Percentiles rank a stretch among this genome's conserved stretches.
Evolutionary conservation across 2,797 vertebrate species (phyloP).

Genomic region (Melanitta fusca): DNA sequence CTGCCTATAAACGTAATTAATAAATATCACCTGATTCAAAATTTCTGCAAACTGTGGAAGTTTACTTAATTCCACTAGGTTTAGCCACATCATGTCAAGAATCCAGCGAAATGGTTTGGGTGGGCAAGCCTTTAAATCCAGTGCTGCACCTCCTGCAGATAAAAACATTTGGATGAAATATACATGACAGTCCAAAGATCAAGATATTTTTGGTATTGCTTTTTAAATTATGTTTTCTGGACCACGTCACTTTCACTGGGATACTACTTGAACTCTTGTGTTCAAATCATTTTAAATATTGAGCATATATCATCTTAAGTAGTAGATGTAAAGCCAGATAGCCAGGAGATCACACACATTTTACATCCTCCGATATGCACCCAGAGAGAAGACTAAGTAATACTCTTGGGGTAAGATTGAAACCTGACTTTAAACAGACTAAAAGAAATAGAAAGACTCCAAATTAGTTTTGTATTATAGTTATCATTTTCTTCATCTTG

Average conservation of each 20-base stretch:
- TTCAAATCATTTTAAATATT: background rate
- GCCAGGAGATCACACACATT: background rate
- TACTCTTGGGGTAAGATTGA: background rate
- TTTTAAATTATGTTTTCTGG: background rate
- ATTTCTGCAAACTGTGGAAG: conserved; percentile 82
- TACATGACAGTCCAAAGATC: background rate
- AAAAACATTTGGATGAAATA: background rate
- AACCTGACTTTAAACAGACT: background rate
- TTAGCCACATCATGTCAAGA: conserved; percentile 86
- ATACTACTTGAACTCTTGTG: background rate
- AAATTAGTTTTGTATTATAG: background rate
- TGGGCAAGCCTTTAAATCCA: conserved; percentile 87
- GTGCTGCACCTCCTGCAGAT: conserved; percentile 83
- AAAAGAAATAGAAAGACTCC: background rate
- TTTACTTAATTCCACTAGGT: conserved; percentile 87
- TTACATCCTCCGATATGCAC: background rate
- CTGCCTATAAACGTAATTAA: background rate
- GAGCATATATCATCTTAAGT: background rate
- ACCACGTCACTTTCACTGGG: background rate
- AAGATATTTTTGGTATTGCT: background rate
- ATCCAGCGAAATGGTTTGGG: conserved; percentile 86
- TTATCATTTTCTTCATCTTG: background rate
- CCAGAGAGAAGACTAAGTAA: background rate
- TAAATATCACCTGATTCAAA: conserved; percentile 80
- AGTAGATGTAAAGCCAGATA: background rate